These are phyloP conservation scores for Crambe crambe DNA, from an alignment of 37 sponge, comb jelly and placozoan species.

Conservation along the genomic window DNA sequence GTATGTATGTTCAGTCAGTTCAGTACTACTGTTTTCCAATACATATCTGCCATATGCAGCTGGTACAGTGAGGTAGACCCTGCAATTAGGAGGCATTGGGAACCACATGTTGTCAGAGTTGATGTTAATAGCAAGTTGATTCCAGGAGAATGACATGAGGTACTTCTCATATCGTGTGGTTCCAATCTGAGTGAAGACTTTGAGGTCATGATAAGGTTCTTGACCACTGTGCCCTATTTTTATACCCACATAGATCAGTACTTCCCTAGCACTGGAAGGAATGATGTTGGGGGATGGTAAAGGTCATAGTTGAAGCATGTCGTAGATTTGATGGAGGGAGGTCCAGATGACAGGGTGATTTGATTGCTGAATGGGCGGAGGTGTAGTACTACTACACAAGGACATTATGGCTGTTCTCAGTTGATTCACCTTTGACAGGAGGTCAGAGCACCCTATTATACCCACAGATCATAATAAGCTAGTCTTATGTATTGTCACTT, in stretches of 20 bases:
- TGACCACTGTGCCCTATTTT: not conserved
- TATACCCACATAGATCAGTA: not conserved
- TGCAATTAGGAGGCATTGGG: slow-evolving; percentile 12
- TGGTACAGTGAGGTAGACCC: not conserved
- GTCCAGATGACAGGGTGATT: not conserved
- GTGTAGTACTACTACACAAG: not conserved
- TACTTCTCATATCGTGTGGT: not conserved
- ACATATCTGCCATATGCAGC: not conserved
- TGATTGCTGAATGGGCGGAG: not conserved
- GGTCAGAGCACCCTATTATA: not conserved
- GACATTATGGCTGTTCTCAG: not conserved
- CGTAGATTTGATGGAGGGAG: not conserved
- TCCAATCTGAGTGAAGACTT: not conserved
- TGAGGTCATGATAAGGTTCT: not conserved
- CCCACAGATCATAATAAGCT: too few relatives aligned
- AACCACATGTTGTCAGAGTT: slow-evolving; percentile 31
- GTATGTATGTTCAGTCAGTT: too few relatives aligned
- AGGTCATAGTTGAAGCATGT: not conserved
- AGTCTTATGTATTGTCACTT: too few relatives aligned
- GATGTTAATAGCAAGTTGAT: slow-evolving; percentile 6
- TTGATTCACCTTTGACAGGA: not conserved
- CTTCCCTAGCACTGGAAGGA: not conserved
- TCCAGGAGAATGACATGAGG: not conserved
- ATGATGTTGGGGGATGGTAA: not conserved
- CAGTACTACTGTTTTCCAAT: not conserved